Evolutionary conservation across 2,113 vertebrate species (phyloP).

Genomic region (Anguilla japonica): DNA sequence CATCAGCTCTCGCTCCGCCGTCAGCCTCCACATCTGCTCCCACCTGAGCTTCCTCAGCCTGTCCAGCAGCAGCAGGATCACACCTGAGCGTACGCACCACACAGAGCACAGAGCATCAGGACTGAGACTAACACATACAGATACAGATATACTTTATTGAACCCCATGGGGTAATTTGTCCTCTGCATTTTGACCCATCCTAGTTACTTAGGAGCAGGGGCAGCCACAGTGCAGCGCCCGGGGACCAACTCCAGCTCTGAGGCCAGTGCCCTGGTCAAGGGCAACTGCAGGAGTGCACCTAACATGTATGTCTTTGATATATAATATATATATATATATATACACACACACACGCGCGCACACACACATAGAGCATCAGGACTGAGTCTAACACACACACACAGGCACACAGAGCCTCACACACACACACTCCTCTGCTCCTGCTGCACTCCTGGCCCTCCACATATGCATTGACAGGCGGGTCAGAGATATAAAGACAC

Average conservation of each 20-base stretch:
- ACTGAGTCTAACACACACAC: background rate
- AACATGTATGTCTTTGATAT: no score
- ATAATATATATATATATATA: no score
- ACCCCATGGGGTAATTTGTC: no score
- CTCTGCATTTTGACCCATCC: no score
- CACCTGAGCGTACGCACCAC: constrained; percentile 67
- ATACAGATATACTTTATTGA: no score
- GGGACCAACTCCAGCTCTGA: no score
- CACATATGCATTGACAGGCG: background rate
- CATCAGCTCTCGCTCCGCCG: constrained; percentile 94
- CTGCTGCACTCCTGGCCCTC: background rate
- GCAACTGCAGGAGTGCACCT: no score
- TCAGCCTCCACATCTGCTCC: constrained; percentile 99
- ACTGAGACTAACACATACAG: no score
- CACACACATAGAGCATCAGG: background rate
- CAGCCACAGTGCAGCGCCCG: no score
- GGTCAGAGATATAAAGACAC: background rate
- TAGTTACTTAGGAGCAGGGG: no score
- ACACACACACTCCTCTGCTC: background rate
- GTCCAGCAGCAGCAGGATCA: constrained; percentile 92
- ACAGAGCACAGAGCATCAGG: background rate
- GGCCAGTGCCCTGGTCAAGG: no score
- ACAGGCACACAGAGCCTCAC: background rate
- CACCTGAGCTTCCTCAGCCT: constrained; percentile 94
- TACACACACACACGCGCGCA: background rate